phyloP scores from a whole-genome alignment of 2,888 invertebrate species.

The Spicauda simplicius region DNA sequence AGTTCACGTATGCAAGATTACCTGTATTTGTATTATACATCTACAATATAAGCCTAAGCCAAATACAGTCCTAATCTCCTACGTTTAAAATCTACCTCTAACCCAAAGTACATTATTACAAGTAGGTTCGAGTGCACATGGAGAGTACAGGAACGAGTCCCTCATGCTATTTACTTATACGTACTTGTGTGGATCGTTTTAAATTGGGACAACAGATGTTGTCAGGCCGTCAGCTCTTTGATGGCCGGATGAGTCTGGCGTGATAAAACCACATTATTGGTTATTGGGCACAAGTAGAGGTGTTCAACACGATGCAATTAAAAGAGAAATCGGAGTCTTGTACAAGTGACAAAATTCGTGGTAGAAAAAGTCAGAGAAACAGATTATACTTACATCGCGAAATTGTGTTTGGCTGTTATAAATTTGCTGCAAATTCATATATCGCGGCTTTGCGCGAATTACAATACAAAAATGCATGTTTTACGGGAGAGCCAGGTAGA shows the following conservation, averaged over 20 bases:
- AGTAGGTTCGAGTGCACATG: neutral
- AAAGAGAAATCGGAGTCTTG: neutral
- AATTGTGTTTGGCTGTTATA: no score
- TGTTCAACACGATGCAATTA: slow-evolving; percentile 14
- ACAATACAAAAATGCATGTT: no score
- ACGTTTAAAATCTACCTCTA: no score
- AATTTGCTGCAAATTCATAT: neutral
- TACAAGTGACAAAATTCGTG: neutral
- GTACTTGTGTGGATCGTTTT: slow-evolving; percentile 52
- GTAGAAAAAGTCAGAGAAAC: neutral
- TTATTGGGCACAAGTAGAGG: slow-evolving; percentile 52
- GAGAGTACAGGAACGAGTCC: slow-evolving; percentile 5
- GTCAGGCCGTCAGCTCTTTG: slow-evolving; percentile 69
- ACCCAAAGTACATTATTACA: no score
- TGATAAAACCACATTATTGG: slow-evolving; percentile 68
- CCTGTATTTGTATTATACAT: no score
- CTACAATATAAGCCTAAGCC: no score
- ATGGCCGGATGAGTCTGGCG: slow-evolving; percentile 71
- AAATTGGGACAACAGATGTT: slow-evolving; percentile 79
- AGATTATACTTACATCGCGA: neutral
- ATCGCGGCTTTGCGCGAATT: no score
- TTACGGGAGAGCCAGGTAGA: no score
- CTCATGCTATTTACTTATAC: slow-evolving; percentile 36
- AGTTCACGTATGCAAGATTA: no score
- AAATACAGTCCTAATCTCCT: no score